Conservation (phyloP, 2,888 invertebrate species). For the Bhutanitis thaidina region DNA sequence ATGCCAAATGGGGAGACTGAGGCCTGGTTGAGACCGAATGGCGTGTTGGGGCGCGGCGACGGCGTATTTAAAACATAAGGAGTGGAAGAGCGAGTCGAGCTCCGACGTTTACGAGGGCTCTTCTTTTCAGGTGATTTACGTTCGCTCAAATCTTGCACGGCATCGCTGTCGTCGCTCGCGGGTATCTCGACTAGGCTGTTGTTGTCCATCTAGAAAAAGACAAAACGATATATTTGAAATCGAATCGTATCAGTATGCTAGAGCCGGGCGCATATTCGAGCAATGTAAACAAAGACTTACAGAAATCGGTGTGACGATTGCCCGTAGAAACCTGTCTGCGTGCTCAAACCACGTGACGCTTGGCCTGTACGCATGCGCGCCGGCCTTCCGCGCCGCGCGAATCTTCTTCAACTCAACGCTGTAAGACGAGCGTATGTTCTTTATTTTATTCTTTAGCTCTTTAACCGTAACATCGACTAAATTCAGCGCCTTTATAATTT, state of each 20-base stretch:
- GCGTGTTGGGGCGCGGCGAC: conserved; percentile 68
- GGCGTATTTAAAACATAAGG: conserved; percentile 73
- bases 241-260: background rate
- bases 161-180: conserved; percentile 72
- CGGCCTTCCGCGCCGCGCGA: conserved; percentile 75
- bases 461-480: conserved; percentile 71
- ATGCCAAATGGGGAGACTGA: conserved; percentile 56
- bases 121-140: conserved; percentile 72
- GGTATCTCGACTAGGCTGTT: conserved; percentile 69
- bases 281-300: conserved; percentile 51
- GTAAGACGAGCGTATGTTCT: conserved; percentile 76
- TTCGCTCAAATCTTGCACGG: conserved; percentile 70
- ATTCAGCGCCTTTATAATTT: conserved; percentile 70
- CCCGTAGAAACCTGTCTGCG: conserved; percentile 78
- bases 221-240: conserved; percentile 8
- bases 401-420: conserved; percentile 78
- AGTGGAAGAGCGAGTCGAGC: conserved; percentile 67
- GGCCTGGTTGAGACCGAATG: conserved; percentile 63
- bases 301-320: conserved; percentile 77
- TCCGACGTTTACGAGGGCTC: conserved; percentile 68
- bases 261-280: conserved; percentile 12
- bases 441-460: conserved; percentile 77
- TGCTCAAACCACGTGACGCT: conserved; percentile 80
- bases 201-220: conserved; percentile 65
- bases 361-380: conserved; percentile 77